These are phyloP conservation scores for Leucozona laternaria DNA, from an alignment of 2,888 invertebrate species.

Conservation along the genomic window DNA sequence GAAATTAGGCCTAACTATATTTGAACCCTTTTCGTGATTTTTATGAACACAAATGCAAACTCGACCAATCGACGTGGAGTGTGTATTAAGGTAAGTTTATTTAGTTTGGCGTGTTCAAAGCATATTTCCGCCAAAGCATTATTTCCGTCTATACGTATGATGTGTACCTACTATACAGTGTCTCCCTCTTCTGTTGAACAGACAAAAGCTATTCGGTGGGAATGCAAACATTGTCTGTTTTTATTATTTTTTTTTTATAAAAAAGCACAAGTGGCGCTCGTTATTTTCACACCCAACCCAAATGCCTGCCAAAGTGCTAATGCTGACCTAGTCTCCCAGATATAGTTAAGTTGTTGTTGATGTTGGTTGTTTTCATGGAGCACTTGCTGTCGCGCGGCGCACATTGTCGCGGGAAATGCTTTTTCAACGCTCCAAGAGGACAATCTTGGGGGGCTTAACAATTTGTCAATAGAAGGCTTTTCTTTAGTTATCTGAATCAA, in stretches of 20 bases:
- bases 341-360: slow-evolving; percentile 12
- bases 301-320: slow-evolving; percentile 30
- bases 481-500: slow-evolving; percentile 11
- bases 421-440: slow-evolving; percentile 12
- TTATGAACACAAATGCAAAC: not conserved
- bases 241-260: not conserved
- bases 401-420: slow-evolving; percentile 9
- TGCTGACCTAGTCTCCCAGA: slow-evolving; percentile 61
- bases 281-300: slow-evolving; percentile 57
- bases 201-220: slow-evolving; percentile 56
- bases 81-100: slow-evolving; percentile 19
- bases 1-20: no score
- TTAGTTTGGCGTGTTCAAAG: slow-evolving; percentile 21
- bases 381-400: slow-evolving; percentile 3
- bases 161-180: slow-evolving; percentile 22
- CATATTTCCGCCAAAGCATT: slow-evolving; percentile 27
- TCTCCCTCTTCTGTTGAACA: slow-evolving; percentile 55
- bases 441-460: not conserved
- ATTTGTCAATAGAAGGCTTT: slow-evolving; percentile 21
- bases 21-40: no score
- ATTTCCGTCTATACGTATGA: not conserved
- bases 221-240: slow-evolving; percentile 6
- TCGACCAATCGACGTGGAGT: not conserved
- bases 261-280: slow-evolving; percentile 49
- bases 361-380: not conserved